phyloP scores from a whole-genome alignment of 2,888 invertebrate genomes.

The Eupithecia dodoneata region DNA sequence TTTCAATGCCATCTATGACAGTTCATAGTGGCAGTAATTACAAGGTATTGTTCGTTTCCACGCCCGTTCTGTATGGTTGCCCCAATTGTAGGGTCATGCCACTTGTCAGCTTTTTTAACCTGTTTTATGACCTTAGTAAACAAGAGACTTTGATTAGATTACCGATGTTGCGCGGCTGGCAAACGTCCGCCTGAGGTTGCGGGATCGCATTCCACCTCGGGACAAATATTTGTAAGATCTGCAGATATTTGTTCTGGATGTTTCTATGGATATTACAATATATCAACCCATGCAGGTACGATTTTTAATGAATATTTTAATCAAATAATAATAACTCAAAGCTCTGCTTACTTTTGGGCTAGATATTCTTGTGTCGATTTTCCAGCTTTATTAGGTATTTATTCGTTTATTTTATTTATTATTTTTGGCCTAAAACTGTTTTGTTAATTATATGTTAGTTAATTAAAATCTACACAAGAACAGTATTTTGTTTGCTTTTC shows the following conservation, averaged over 20 bases:
- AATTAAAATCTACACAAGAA: not conserved
- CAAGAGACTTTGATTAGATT: not conserved
- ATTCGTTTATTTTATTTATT: not conserved
- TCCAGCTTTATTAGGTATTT: not conserved
- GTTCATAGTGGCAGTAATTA: constrained; percentile 78
- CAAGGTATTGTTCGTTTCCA: constrained; percentile 73
- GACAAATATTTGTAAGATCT: no score
- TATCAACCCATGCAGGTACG: no score
- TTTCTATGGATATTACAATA: no score
- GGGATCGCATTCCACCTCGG: no score
- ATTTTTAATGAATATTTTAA: no score
- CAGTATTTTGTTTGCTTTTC: not conserved
- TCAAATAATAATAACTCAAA: no score
- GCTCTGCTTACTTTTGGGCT: no score
- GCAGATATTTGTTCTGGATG: no score
- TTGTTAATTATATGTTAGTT: not conserved
- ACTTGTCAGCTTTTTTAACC: constrained; percentile 50
- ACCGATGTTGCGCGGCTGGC: no score
- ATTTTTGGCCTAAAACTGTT: not conserved
- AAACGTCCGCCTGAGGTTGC: no score
- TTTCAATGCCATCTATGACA: constrained; percentile 71
- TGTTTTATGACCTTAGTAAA: constrained; percentile 36
- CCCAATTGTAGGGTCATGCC: constrained; percentile 43
- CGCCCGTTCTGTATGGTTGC: constrained; percentile 52
- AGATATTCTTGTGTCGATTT: no score